A percentile compares a stretch with the other conserved stretches of the same genome.
Conservation (phyloP, 2,113 vertebrate genomes). For the Andinoacara biseriatus region DNA sequence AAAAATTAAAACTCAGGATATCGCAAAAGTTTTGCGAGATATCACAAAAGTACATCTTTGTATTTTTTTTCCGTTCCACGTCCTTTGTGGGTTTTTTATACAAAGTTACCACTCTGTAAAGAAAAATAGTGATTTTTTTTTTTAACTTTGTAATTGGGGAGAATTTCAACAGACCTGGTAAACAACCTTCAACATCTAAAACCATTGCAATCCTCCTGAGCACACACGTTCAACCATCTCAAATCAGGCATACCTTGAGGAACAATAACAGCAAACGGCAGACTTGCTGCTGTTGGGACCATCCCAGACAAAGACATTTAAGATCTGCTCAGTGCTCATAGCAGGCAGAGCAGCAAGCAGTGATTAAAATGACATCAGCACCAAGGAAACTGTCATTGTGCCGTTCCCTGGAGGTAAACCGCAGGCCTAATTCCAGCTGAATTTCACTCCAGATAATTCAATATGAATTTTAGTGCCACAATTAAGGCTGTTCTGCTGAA, state of each 20-base stretch:
- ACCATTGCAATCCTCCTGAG: neutral
- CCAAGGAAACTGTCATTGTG: neutral
- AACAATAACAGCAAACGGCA: neutral
- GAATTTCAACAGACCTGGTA: too few species aligned
- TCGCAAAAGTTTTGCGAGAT: too few species aligned
- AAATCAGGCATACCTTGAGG: neutral
- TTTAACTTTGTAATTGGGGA: too few species aligned
- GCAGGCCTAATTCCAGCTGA: neutral
- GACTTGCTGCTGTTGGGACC: neutral
- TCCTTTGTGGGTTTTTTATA: too few species aligned
- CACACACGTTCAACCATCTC: neutral
- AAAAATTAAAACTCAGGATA: too few species aligned
- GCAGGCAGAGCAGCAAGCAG: neutral
- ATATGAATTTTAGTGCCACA: neutral
- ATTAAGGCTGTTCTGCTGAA: neutral
- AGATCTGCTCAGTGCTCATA: neutral
- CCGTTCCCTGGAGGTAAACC: neutral
- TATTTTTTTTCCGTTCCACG: too few species aligned
- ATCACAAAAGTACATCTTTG: too few species aligned
- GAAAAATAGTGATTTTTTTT: neutral
- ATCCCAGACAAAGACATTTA: neutral
- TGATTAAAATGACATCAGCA: neutral
- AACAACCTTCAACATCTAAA: neutral
- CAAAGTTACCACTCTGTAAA: neutral
- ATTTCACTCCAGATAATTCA: neutral